Evolutionary conservation across 2,888 invertebrate genomes (phyloP).

Genomic region (Ctena decussata): DNA sequence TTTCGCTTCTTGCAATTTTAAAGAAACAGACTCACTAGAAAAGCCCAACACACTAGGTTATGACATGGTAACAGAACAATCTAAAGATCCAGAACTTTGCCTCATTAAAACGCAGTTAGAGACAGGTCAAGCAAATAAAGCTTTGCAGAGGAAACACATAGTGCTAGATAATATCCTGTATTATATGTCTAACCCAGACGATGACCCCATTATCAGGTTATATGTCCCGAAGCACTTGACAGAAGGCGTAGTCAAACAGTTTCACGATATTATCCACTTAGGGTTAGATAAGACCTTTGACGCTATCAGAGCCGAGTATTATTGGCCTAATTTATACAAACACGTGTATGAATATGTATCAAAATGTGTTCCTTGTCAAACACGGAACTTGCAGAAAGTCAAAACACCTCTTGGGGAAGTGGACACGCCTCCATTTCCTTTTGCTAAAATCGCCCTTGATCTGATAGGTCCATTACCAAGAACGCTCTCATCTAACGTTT

Average conservation of each 20-base stretch:
- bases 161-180: background rate
- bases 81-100: background rate
- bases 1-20: background rate
- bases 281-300: background rate
- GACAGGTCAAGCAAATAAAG: background rate
- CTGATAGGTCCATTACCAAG: slow-evolving; percentile 33
- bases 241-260: background rate
- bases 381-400: too few relatives aligned
- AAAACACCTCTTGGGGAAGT: background rate
- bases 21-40: background rate
- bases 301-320: background rate
- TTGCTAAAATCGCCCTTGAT: slow-evolving; percentile 7
- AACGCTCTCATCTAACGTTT: slow-evolving; percentile 28
- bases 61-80: too few relatives aligned
- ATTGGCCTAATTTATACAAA: too few relatives aligned
- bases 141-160: background rate
- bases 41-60: too few relatives aligned
- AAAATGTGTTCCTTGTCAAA: too few relatives aligned
- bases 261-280: background rate
- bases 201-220: too few relatives aligned
- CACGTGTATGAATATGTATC: too few relatives aligned
- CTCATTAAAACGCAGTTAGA: background rate
- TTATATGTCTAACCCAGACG: background rate
- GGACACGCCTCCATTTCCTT: too few relatives aligned
- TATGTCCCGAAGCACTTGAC: background rate